phyloP scores from a whole-genome alignment of 2,888 invertebrate genomes.

The Xylocampa areola region DNA sequence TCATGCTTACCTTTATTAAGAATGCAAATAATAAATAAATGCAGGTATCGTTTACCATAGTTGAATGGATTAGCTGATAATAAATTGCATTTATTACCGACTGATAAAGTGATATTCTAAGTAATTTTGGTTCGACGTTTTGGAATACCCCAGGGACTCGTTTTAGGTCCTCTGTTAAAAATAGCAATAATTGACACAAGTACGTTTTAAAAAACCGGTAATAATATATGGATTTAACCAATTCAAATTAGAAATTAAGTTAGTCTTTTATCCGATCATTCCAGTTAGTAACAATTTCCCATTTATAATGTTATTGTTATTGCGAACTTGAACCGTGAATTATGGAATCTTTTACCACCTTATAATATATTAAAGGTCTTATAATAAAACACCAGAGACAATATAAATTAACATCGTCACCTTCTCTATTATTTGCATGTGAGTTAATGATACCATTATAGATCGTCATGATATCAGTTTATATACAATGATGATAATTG shows the following conservation, averaged over 20 bases:
- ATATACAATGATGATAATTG: too few species aligned
- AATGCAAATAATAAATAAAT: slow-evolving; percentile 32
- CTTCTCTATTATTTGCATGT: too few species aligned
- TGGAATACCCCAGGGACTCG: slow-evolving; percentile 25
- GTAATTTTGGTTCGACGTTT: not conserved
- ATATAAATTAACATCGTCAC: too few species aligned
- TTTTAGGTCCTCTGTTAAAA: slow-evolving; percentile 5
- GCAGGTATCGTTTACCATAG: slow-evolving; percentile 1
- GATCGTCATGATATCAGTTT: too few species aligned
- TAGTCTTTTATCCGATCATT: slow-evolving; percentile 8
- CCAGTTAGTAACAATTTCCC: slow-evolving; percentile 26
- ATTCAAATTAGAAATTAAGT: slow-evolving; percentile 7
- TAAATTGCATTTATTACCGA: not conserved
- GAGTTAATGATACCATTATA: too few species aligned
- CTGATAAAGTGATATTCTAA: not conserved
- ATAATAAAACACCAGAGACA: too few species aligned
- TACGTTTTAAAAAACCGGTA: not conserved
- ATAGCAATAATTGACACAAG: not conserved
- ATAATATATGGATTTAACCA: not conserved
- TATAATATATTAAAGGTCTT: too few species aligned
- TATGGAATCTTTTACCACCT: slow-evolving; percentile 33
- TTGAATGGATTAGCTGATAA: not conserved
- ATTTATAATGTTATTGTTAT: slow-evolving; percentile 11
- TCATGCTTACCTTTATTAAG: slow-evolving; percentile 74
- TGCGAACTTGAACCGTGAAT: slow-evolving; percentile 8